Conservation (phyloP, 2,888 invertebrate genomes). For the Caenorhabditis sp. region DNA sequence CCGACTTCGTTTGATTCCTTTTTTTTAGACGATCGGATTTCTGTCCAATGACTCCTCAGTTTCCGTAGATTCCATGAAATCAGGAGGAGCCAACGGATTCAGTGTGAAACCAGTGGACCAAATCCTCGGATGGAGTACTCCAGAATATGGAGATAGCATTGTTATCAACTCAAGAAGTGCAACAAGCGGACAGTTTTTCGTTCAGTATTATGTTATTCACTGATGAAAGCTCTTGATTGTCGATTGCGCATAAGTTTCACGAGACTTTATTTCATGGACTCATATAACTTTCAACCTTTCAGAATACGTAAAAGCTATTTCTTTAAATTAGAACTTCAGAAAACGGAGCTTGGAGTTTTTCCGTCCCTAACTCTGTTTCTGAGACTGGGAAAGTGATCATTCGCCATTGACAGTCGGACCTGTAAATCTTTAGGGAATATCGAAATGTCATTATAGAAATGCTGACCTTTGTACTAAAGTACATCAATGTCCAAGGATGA, state of each 20-base stretch:
- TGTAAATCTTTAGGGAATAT: conserved; percentile 5
- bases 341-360: conserved; percentile 3
- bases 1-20: no score
- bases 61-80: background rate
- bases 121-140: conserved; percentile 45
- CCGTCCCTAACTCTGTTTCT: background rate
- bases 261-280: no score
- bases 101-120: conserved; percentile 30
- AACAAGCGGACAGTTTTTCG: conserved; percentile 18
- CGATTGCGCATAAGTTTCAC: no score
- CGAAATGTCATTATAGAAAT: background rate
- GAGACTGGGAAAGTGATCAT: conserved; percentile 11
- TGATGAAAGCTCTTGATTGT: no score
- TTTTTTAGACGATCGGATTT: conserved; percentile 26
- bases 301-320: background rate
- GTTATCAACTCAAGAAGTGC: conserved; percentile 20
- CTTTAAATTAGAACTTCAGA: no score
- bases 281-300: background rate
- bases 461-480: conserved; percentile 56
- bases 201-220: conserved; percentile 34
- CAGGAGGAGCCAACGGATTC: conserved; percentile 3
- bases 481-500: conserved; percentile 62
- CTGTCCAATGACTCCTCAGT: conserved; percentile 17
- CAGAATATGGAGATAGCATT: background rate
- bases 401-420: conserved; percentile 38